Evolutionary conservation across 2,113 vertebrate species (phyloP), one percentile per base, ranked within the genome.

Genomic region (Circaetus cinerascens): DNA sequence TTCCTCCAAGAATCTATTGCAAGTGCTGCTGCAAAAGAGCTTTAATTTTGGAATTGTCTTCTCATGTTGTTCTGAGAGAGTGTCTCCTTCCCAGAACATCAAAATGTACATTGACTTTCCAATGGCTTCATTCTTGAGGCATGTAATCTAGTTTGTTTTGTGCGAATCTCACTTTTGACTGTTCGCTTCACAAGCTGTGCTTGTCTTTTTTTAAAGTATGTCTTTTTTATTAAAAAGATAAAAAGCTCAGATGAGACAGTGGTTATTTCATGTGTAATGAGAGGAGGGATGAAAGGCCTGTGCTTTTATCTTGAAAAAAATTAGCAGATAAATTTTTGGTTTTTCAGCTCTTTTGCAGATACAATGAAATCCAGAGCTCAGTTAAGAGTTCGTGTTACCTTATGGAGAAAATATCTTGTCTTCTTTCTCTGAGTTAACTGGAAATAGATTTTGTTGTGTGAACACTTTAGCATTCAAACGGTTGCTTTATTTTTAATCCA

Each of bases 171-270:
- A 26, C 8, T 80, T 92, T 59, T 43, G 60, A 74, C 30, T 10
- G 2, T 27, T 25, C 15, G 17, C 56, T 94, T 86, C 59, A 19
- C 43, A 60, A 80, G 16, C 32, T 68, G 32, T 51, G 16, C 34
- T 77, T 90, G 23, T 69, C 40, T 72, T 27, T 60, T 81, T 82
- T 46, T 74, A 25, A 95, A 91, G 34, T 48, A 92, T 71, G 25
- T 9, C 64, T 71, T 86, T 83, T 92, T 96, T 78, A 95, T 94
- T 86, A 95, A 94, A 88, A 86, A 92, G 91, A 86, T 89, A 14
- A 94, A 89, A 93, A 63, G 15, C 46, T 75, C 50, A 88, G 82
- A 95, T 92, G 81, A 77, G 80, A 84, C 18, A 77, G 32, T 23
- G n/a, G 20, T 88, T 88, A 83, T 92, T 96, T 91, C 40, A n/a